These are phyloP conservation scores for Spodoptera picta DNA, from an alignment of 2,888 invertebrate genomes.

Conservation along the genomic window DNA sequence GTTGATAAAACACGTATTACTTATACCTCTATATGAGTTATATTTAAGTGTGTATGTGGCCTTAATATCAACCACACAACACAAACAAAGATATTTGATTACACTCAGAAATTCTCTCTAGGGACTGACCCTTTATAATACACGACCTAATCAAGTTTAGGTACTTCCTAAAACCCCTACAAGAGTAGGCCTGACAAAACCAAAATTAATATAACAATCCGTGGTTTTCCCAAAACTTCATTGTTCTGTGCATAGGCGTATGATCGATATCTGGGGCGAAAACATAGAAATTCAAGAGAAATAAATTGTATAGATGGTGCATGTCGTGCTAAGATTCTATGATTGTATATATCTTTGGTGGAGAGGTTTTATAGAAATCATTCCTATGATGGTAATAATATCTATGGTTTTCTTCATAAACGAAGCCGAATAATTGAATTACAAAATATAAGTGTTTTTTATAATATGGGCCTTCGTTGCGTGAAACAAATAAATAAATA, in stretches of 20 bases:
- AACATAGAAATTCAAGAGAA: slow-evolving; percentile 5
- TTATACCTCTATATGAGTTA: no score
- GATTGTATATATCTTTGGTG: no score
- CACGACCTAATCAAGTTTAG: slow-evolving; percentile 22
- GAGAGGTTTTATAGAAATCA: no score
- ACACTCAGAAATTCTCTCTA: not conserved
- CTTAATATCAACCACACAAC: not conserved
- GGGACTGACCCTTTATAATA: slow-evolving; percentile 5
- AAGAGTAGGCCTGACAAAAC: slow-evolving; percentile 14
- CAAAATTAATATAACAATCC: slow-evolving; percentile 42
- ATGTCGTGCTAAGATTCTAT: no score
- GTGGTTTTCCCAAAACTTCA: slow-evolving; percentile 44
- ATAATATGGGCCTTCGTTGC: no score
- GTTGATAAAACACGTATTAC: no score
- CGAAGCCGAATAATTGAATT: no score
- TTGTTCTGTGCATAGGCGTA: slow-evolving; percentile 37
- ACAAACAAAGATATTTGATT: slow-evolving; percentile 18
- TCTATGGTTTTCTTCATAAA: no score
- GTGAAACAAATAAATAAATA: no score
- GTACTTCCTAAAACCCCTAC: slow-evolving; percentile 17
- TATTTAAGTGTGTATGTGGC: no score
- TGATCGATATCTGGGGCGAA: slow-evolving; percentile 47
- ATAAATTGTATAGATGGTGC: slow-evolving; percentile 5
- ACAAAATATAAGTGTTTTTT: no score
- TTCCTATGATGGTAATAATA: no score